phyloP scores from a whole-genome alignment of 2,113 vertebrate genomes.

The Apus apus region DNA sequence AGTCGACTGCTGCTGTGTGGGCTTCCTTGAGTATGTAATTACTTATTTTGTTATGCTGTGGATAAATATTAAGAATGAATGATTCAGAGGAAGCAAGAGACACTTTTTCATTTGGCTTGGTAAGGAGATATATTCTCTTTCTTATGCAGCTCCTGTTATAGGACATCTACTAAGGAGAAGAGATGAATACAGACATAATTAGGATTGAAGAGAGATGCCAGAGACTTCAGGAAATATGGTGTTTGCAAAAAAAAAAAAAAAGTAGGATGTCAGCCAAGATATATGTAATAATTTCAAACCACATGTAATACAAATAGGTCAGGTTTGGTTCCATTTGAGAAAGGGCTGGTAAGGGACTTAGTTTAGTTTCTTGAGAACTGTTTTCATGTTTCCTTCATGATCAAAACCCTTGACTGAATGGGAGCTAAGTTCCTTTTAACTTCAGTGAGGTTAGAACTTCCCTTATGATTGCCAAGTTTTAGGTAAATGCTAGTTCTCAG shows the following conservation, averaged over 20 bases:
- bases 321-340: neutral
- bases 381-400: neutral
- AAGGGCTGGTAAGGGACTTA: neutral
- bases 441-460: neutral
- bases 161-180: neutral
- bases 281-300: neutral
- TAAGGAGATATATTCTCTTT: neutral
- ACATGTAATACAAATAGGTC: neutral
- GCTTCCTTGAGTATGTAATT: neutral
- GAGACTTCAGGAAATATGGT: neutral
- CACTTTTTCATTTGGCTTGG: neutral
- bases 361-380: neutral
- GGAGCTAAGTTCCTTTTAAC: neutral
- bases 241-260: neutral
- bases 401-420: neutral
- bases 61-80: neutral
- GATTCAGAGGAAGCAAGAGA: neutral
- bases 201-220: neutral
- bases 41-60: neutral
- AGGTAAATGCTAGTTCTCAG: neutral
- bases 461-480: neutral
- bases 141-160: neutral
- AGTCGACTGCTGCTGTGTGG: neutral
- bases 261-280: neutral
- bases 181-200: neutral